These are phyloP conservation scores for Capitella teleta DNA, from an alignment of 1,140 invertebrate genomes.

Conservation along the genomic window DNA sequence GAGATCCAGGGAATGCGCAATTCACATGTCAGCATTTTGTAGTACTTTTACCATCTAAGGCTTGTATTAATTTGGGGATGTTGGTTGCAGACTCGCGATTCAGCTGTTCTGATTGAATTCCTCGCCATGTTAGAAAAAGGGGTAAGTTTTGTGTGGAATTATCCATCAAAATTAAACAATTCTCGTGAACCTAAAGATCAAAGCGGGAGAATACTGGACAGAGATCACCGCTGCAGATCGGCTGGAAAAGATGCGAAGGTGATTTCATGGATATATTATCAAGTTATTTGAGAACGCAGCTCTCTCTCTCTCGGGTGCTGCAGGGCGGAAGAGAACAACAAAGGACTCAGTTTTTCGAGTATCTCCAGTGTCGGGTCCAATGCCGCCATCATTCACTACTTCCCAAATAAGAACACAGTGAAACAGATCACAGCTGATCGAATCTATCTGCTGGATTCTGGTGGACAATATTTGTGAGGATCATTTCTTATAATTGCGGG, in stretches of 20 bases:
- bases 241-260: constrained; percentile 66
- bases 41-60: no score
- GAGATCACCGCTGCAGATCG: constrained; percentile 74
- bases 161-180: no score
- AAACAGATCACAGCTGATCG: constrained; percentile 57
- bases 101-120: constrained; percentile 74
- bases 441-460: constrained; percentile 86
- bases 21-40: no score
- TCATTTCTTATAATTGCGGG: no score
- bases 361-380: constrained; percentile 84
- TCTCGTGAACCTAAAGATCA: no score
- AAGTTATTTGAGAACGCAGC: no score
- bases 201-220: constrained; percentile 34
- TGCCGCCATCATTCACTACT: constrained; percentile 90
- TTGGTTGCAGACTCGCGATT: constrained; percentile 63
- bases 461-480: constrained; percentile 56
- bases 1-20: no score
- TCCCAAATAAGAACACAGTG: constrained; percentile 52
- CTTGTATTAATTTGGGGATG: no score
- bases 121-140: constrained; percentile 78
- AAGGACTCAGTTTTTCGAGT: constrained; percentile 84
- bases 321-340: constrained; percentile 61
- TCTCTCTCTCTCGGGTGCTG: constrained; percentile 4
- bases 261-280: constrained; percentile 9
- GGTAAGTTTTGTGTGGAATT: no score